A percentile compares a stretch with the other conserved stretches of the same genome.
These are phyloP conservation scores for Paramormyrops kingsleyae DNA, from an alignment of 2,113 vertebrate species.

Conservation along the genomic window DNA sequence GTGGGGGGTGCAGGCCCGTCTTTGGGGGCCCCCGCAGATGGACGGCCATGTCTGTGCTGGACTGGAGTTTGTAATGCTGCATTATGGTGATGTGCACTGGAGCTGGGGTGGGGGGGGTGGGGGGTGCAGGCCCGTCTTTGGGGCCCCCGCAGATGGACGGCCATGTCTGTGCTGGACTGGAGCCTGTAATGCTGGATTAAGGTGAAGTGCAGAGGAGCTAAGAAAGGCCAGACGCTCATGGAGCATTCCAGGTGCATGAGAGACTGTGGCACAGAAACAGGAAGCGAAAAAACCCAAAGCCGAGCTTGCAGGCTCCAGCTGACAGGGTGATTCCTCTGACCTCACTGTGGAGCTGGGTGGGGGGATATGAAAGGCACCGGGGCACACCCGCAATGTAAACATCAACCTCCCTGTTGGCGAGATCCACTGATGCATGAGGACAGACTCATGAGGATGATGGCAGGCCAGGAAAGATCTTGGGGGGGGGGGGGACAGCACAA, in stretches of 20 bases:
- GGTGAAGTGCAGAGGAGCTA: background rate
- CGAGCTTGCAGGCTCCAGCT: background rate
- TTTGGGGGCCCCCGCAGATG: too few relatives aligned
- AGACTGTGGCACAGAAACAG: background rate
- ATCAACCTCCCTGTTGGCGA: background rate
- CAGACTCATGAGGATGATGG: background rate
- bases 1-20: too few relatives aligned
- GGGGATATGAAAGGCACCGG: background rate
- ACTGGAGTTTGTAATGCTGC: too few relatives aligned
- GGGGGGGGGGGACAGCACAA: background rate
- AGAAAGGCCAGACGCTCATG: background rate
- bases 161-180: background rate
- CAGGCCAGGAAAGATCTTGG: background rate
- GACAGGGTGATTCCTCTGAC: background rate
- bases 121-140: too few relatives aligned
- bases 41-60: too few relatives aligned
- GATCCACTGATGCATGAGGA: background rate
- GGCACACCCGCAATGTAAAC: background rate
- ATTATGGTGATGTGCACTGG: too few relatives aligned
- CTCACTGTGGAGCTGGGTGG: background rate
- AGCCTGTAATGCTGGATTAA: background rate
- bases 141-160: background rate
- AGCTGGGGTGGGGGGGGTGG: too few relatives aligned
- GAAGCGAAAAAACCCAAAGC: background rate
- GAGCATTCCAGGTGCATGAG: background rate